Evolutionary conservation across 2,888 invertebrate genomes (phyloP).

Genomic region (Charanyca ferruginea): DNA sequence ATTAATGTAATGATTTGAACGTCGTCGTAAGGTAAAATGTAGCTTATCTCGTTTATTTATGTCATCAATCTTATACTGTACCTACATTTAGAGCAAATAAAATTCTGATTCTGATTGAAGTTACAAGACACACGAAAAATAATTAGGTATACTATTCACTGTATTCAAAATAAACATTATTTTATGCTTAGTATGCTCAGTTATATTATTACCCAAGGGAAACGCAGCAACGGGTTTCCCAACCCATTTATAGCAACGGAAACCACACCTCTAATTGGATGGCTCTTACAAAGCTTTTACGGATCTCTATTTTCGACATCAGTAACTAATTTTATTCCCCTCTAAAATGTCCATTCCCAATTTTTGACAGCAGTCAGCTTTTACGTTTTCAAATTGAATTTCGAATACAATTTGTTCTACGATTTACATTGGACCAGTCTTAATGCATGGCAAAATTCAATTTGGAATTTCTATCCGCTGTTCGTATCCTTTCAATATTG

Average conservation of each 20-base stretch:
- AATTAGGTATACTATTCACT: background rate
- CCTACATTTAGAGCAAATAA: no score
- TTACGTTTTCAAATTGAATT: conserved; percentile 42
- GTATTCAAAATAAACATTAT: background rate
- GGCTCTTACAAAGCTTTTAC: conserved; percentile 41
- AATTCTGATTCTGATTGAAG: no score
- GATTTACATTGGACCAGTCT: conserved; percentile 20
- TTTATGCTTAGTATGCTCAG: conserved; percentile 13
- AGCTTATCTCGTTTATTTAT: no score
- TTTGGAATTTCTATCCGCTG: conserved; percentile 11
- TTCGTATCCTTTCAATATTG: background rate
- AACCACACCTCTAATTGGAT: conserved; percentile 32
- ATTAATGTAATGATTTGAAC: no score
- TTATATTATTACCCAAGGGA: conserved; percentile 13
- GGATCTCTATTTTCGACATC: conserved; percentile 22
- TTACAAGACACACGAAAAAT: background rate
- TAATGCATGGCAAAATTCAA: conserved; percentile 24
- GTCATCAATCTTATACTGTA: no score
- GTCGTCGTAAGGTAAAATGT: no score
- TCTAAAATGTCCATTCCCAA: conserved; percentile 12
- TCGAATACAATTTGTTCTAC: conserved; percentile 29
- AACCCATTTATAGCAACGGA: background rate
- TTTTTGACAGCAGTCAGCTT: conserved; percentile 29
- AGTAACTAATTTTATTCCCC: conserved; percentile 18
- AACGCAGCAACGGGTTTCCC: background rate